Percentiles rank a stretch among this genome's conserved stretches.
phyloP scores from a whole-genome alignment of 1,140 invertebrate species.

The Panulirus ornatus region DNA sequence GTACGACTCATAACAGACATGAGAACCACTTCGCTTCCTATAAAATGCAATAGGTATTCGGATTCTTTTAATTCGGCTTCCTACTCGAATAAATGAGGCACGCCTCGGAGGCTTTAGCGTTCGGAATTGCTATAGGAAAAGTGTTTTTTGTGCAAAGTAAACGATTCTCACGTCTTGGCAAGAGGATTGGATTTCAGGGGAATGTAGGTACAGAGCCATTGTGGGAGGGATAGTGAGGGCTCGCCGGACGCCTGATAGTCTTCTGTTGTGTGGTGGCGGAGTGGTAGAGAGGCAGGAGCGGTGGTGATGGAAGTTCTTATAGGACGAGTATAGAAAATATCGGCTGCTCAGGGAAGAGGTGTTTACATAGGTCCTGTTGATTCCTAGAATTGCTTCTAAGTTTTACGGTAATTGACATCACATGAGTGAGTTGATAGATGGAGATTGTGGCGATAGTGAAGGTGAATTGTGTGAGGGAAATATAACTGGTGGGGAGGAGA shows the following conservation, averaged over 20 bases:
- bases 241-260: neutral
- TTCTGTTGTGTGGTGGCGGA: neutral
- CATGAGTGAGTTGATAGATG: too few relatives aligned
- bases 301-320: neutral
- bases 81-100: constrained; percentile 40
- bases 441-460: too few relatives aligned
- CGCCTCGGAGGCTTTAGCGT: neutral
- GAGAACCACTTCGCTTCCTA: constrained; percentile 27
- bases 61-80: constrained; percentile 28
- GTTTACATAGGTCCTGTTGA: too few relatives aligned
- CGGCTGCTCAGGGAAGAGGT: too few relatives aligned
- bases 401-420: too few relatives aligned
- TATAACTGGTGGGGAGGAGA: too few relatives aligned
- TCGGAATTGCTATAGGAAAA: constrained; percentile 43
- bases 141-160: constrained; percentile 37
- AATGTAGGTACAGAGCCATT: constrained; percentile 24
- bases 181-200: constrained; percentile 35
- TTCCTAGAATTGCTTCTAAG: too few relatives aligned
- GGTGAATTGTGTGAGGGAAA: too few relatives aligned
- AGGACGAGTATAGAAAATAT: too few relatives aligned
- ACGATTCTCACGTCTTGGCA: neutral
- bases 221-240: neutral
- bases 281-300: neutral
- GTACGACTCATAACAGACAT: neutral
- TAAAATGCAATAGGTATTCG: constrained; percentile 29